Evolutionary conservation across 2,113 vertebrate species (phyloP).

Genomic region (Sclerurus mexicanus): DNA sequence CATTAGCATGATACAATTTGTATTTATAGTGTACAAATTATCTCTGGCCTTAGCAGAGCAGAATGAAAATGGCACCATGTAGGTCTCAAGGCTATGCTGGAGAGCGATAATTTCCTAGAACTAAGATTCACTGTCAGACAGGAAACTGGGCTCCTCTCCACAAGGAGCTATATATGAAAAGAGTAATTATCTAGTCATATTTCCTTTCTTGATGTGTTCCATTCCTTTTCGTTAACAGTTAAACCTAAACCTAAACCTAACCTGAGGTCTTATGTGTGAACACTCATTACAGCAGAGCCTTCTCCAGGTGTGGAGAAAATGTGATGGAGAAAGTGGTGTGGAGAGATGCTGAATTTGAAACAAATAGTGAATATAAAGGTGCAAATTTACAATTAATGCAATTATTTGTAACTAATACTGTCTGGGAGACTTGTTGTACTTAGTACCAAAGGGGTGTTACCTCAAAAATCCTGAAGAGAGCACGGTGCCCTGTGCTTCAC

Average conservation of each 20-base stretch:
- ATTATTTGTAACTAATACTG: neutral
- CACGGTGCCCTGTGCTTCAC: accelerated
- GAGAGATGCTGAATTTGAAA: neutral
- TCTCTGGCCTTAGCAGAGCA: neutral
- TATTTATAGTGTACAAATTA: neutral
- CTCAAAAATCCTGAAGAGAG: neutral
- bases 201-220: neutral
- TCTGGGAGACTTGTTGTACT: accelerated
- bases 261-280: neutral
- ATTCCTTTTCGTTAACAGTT: neutral
- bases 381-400: neutral
- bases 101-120: neutral
- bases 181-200: neutral
- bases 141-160: neutral
- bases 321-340: neutral
- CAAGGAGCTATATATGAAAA: neutral
- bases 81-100: neutral
- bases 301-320: neutral
- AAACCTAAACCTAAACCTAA: neutral
- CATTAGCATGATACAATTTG: neutral
- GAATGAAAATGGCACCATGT: neutral
- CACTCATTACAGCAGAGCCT: neutral
- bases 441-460: accelerated
- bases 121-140: neutral
- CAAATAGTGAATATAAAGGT: neutral